Conservation (phyloP, 2,113 vertebrate genomes). For the Alethe diademata region DNA sequence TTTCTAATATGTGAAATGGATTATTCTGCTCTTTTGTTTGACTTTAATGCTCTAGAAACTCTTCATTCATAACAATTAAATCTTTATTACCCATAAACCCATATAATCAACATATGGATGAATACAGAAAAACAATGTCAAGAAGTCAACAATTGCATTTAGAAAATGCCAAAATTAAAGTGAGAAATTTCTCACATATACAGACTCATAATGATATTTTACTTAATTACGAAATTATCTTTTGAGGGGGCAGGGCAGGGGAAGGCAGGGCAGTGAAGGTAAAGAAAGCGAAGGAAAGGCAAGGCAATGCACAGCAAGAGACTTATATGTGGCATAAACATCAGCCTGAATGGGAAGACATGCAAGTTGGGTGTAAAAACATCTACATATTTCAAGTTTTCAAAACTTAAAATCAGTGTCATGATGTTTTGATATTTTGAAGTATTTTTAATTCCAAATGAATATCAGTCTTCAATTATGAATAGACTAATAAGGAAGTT, state of each 20-base stretch:
- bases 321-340: background rate
- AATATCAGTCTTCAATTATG: background rate
- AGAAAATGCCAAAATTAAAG: background rate
- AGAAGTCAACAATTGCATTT: background rate
- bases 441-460: background rate
- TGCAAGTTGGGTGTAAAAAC: background rate
- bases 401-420: background rate
- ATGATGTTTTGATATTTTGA: background rate
- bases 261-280: background rate
- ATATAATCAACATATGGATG: background rate
- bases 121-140: background rate
- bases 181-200: background rate
- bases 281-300: background rate
- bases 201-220: background rate
- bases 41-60: background rate
- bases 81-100: background rate
- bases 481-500: background rate
- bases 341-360: background rate
- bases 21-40: background rate
- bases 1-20: background rate
- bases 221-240: background rate
- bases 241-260: accelerated
- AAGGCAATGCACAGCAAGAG: background rate
- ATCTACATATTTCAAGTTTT: background rate
- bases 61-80: background rate